These are phyloP conservation scores for Pontoporia blainvillei DNA, from an alignment of 2,113 vertebrate genomes.

Conservation along the genomic window DNA sequence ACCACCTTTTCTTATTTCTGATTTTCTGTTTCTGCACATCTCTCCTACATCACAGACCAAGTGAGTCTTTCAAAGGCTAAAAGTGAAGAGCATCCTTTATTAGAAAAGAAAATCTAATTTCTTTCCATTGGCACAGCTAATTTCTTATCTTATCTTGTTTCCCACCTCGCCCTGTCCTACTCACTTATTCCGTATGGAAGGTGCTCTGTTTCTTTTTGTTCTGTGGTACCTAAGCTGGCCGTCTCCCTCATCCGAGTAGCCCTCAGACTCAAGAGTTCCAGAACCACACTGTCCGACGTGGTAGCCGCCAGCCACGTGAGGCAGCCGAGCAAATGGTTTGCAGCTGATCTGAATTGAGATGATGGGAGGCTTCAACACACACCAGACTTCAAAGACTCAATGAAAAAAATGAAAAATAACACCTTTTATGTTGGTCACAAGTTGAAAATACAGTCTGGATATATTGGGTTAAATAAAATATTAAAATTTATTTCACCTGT, in stretches of 20 bases:
- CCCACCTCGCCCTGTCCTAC: background rate
- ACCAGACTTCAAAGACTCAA: background rate
- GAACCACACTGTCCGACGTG: accelerated
- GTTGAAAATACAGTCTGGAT: background rate
- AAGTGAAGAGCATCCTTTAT: slow-evolving; percentile 9
- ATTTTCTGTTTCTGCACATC: slow-evolving; percentile 33
- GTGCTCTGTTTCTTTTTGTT: background rate
- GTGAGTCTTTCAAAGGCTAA: background rate
- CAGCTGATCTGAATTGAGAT: background rate
- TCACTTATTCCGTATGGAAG: no score
- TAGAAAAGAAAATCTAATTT: background rate
- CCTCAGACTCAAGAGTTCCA: background rate
- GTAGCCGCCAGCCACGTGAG: accelerated
- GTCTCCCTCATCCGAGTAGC: background rate
- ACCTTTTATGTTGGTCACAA: background rate
- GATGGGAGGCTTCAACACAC: background rate
- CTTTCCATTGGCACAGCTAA: background rate
- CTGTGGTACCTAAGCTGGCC: background rate
- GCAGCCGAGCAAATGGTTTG: background rate
- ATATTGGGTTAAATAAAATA: background rate
- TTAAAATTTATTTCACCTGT: background rate
- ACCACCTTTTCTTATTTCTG: background rate
- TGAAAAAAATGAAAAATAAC: background rate
- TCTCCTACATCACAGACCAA: slow-evolving; percentile 31
- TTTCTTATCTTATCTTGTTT: background rate